A percentile compares a stretch with the other conserved stretches of the same genome.
Evolutionary conservation across 2,797 vertebrate genomes (phyloP).

Genomic region (Anguilla megastoma): DNA sequence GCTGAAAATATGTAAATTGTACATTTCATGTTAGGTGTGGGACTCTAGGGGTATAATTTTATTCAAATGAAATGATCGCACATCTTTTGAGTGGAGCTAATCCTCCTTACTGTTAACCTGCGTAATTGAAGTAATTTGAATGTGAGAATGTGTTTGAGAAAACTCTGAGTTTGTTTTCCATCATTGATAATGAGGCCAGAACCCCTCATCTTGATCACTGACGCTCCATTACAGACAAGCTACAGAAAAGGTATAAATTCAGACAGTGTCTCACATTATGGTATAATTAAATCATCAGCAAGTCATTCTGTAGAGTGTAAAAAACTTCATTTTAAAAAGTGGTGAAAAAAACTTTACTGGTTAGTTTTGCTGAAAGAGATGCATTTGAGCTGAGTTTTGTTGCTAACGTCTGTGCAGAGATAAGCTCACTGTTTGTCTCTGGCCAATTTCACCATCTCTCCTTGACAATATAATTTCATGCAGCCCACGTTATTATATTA

Average conservation of each 20-base stretch:
- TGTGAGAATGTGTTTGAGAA: not conserved
- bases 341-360: not conserved
- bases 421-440: not conserved
- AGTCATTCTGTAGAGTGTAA: not conserved
- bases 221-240: not conserved
- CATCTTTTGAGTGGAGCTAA: not conserved
- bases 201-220: not conserved
- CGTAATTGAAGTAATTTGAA: not conserved
- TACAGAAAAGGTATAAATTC: not conserved
- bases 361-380: not conserved
- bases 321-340: not conserved
- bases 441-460: not conserved
- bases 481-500: conserved; percentile 1
- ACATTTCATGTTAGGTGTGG: not conserved
- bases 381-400: not conserved
- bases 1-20: conserved; percentile 15
- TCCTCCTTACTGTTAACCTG: not conserved
- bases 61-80: conserved; percentile 5
- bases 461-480: not conserved
- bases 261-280: not conserved
- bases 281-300: not conserved
- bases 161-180: not conserved
- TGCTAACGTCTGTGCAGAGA: not conserved
- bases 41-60: conserved; percentile 1
- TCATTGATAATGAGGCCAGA: conserved; percentile 8